phyloP scores from a whole-genome alignment of 2,797 vertebrate genomes.

The Bothrops alternatus region DNA sequence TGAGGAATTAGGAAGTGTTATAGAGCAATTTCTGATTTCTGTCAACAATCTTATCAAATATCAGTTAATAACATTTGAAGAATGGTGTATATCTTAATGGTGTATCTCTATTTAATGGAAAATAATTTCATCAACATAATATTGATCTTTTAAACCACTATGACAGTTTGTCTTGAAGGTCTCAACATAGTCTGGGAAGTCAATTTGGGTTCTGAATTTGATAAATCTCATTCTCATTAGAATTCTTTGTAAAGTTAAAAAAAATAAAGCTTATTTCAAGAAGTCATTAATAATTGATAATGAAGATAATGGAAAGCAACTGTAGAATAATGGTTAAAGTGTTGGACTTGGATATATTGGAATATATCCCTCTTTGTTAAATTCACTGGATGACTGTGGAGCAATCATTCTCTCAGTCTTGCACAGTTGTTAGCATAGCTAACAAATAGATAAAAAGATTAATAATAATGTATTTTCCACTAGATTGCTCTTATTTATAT shows the following conservation, averaged over 20 bases:
- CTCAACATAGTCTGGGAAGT: not conserved
- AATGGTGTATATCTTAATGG: not conserved
- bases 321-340: not conserved
- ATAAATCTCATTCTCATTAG: not conserved
- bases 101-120: not conserved
- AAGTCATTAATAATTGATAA: not conserved
- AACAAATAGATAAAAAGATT: not conserved
- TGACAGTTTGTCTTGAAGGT: not conserved
- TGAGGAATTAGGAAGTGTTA: not conserved
- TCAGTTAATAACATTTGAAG: conserved; percentile 28
- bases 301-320: not conserved
- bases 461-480: not conserved
- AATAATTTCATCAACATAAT: not conserved
- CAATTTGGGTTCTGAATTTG: not conserved
- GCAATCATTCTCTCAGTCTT: not conserved
- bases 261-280: not conserved
- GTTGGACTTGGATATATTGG: not conserved
- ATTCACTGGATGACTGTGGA: not conserved
- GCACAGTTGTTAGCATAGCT: not conserved
- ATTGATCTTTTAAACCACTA: not conserved
- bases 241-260: not conserved
- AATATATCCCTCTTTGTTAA: not conserved
- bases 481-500: not conserved
- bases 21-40: not conserved
- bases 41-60: not conserved